Conservation (phyloP, 2,888 invertebrate genomes). For the Patella ulyssiponensis region DNA sequence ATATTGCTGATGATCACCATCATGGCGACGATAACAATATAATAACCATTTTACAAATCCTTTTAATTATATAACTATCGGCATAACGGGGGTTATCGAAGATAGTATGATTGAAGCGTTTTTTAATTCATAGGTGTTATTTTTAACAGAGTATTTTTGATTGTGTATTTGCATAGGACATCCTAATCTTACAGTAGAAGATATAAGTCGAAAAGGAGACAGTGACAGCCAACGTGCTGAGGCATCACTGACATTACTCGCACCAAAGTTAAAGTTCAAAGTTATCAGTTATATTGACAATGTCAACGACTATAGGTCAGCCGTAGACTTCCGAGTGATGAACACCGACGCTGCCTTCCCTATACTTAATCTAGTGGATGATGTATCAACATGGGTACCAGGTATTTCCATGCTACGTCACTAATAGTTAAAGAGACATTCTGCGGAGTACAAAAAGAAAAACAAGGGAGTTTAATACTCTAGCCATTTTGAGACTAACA, state of each 20-base stretch:
- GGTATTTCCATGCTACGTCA: constrained; percentile 23
- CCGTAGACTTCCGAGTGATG: constrained; percentile 32
- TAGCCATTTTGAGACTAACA: too few relatives aligned
- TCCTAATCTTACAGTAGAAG: neutral
- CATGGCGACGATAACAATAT: too few relatives aligned
- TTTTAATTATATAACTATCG: too few relatives aligned
- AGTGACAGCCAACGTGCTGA: constrained; percentile 10
- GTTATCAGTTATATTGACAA: constrained; percentile 32
- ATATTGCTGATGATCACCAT: too few relatives aligned
- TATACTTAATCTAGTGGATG: constrained; percentile 42
- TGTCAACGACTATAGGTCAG: constrained; percentile 16
- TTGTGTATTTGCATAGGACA: constrained; percentile 2
- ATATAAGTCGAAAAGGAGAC: neutral
- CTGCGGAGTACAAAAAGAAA: too few relatives aligned
- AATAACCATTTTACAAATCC: too few relatives aligned
- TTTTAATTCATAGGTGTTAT: too few relatives aligned
- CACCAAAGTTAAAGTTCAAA: constrained; percentile 10
- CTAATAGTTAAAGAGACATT: too few relatives aligned
- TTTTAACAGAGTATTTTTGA: too few relatives aligned
- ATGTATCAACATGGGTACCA: constrained; percentile 45
- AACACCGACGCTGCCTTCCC: constrained; percentile 37
- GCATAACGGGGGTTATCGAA: too few relatives aligned
- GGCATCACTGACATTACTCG: constrained; percentile 9
- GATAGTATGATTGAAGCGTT: too few relatives aligned
- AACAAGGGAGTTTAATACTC: too few relatives aligned